Conservation (phyloP, 2,113 vertebrate genomes). For the Hypocryptadius cinnamomeus region DNA sequence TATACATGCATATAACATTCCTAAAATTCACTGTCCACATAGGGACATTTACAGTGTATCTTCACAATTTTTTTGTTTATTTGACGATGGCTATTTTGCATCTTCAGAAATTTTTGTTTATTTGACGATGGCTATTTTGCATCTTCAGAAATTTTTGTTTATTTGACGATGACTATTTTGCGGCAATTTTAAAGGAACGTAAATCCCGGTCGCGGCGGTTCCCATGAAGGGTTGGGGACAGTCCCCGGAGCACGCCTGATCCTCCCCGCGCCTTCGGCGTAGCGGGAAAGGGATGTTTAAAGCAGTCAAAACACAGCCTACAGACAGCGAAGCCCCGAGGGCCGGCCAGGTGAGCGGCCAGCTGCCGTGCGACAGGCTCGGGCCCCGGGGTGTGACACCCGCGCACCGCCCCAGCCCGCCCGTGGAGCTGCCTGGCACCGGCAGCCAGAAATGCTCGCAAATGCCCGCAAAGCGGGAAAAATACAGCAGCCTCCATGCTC, state of each 20-base stretch:
- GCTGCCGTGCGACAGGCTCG: neutral
- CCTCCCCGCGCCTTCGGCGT: neutral
- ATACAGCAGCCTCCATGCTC: too few species aligned
- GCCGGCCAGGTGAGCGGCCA: neutral
- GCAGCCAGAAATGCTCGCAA: neutral
- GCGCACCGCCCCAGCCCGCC: neutral
- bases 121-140: neutral
- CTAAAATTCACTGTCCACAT: neutral
- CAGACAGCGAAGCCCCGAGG: neutral
- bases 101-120: neutral
- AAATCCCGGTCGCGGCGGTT: neutral
- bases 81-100: neutral
- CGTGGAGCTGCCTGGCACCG: neutral
- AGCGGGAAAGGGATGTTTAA: neutral
- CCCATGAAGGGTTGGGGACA: rapidly evolving
- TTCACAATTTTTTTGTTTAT: neutral
- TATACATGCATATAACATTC: neutral
- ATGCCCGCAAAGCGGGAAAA: neutral
- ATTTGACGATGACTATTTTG: neutral
- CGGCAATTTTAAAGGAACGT: too few species aligned
- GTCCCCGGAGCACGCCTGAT: rapidly evolving
- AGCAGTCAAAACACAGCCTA: too few species aligned
- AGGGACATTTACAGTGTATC: neutral
- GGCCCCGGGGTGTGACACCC: neutral
- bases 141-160: neutral